A percentile compares a stretch with the other conserved stretches of the same genome.
Conservation (phyloP, 1,140 invertebrate species). For the Papilio aristodemus region DNA sequence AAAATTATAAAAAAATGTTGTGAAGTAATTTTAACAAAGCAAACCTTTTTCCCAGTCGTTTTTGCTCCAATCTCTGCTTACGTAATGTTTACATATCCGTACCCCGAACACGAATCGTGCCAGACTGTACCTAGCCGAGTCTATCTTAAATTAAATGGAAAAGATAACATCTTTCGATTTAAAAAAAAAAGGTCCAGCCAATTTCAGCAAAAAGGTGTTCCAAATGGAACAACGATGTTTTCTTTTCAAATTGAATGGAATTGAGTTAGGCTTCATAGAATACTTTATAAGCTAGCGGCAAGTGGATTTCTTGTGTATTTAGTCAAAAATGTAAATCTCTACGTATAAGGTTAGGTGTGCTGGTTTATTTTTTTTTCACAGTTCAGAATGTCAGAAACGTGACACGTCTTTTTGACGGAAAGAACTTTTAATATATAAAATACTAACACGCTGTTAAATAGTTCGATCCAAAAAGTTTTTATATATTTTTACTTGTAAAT, state of each 20-base stretch:
- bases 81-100: conserved; percentile 1
- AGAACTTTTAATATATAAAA: too few relatives aligned
- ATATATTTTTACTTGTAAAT: too few relatives aligned
- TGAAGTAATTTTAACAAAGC: not conserved
- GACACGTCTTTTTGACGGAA: too few relatives aligned
- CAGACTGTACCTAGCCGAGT: conserved; percentile 16
- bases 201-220: conserved; percentile 33
- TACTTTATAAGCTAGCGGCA: conserved; percentile 21
- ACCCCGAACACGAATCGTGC: not conserved
- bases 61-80: not conserved
- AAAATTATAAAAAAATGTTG: not conserved
- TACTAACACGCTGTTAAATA: too few relatives aligned
- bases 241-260: conserved; percentile 30
- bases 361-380: too few relatives aligned
- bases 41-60: not conserved
- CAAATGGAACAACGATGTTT: conserved; percentile 33
- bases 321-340: not conserved
- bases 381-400: too few relatives aligned
- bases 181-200: conserved; percentile 46
- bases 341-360: not conserved
- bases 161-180: conserved; percentile 59
- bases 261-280: conserved; percentile 30
- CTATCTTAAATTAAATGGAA: conserved; percentile 42
- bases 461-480: too few relatives aligned
- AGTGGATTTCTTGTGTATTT: conserved; percentile 5